A percentile compares a stretch with the other conserved stretches of the same genome.
Conservation (phyloP, 2,888 invertebrate species). For the Drosophila recens region DNA sequence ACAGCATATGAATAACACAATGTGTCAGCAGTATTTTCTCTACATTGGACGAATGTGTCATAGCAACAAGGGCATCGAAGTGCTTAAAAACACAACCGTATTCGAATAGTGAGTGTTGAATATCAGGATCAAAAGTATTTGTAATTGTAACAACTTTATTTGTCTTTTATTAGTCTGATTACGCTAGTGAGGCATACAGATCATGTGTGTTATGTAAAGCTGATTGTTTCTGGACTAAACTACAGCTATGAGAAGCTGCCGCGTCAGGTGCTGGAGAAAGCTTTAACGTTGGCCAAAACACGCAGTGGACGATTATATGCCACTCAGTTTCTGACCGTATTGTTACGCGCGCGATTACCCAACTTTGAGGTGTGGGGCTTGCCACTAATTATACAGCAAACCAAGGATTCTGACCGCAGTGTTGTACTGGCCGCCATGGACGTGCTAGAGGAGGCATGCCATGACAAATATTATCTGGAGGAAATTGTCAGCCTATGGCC, state of each 20-base stretch:
- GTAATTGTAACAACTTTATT: neutral
- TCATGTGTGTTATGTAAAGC: constrained; percentile 96
- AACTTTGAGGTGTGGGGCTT: constrained; percentile 95
- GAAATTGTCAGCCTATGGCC: constrained; percentile 91
- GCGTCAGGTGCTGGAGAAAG: constrained; percentile 88
- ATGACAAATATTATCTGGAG: constrained; percentile 92
- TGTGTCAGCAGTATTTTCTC: constrained; percentile 97
- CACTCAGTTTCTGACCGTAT: constrained; percentile 95
- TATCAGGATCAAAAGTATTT: neutral
- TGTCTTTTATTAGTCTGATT: constrained; percentile 87
- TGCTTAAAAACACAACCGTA: constrained; percentile 91
- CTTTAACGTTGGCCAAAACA: constrained; percentile 85
- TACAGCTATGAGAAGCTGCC: constrained; percentile 89
- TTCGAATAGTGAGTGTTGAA: constrained; percentile 89
- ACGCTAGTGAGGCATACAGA: constrained; percentile 93
- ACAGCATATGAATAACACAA: constrained; percentile 93
- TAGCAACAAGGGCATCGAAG: constrained; percentile 88
- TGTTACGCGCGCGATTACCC: constrained; percentile 90
- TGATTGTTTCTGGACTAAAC: constrained; percentile 96
- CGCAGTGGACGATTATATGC: constrained; percentile 91
- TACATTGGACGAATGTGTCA: constrained; percentile 95
- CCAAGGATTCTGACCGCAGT: constrained; percentile 92
- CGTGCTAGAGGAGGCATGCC: constrained; percentile 96
- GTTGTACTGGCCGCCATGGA: constrained; percentile 93
- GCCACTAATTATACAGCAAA: constrained; percentile 92